Evolutionary conservation across 2,797 vertebrate species (phyloP).

Genomic region (Sebastes matsubarae): DNA sequence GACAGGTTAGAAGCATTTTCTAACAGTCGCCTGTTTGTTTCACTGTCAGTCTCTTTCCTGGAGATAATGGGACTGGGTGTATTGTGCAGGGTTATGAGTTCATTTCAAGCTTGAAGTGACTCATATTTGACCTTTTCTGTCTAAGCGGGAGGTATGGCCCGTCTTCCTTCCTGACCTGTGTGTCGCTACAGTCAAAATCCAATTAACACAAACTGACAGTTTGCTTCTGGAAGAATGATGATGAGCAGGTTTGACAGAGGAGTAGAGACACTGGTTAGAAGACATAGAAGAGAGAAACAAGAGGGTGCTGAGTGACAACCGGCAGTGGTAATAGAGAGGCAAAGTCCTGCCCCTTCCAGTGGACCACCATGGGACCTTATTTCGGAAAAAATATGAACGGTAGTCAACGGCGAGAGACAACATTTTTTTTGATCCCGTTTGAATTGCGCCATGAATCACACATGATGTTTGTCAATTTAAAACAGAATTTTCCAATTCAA

Average conservation of each 20-base stretch:
- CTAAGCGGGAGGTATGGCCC: constrained; percentile 30
- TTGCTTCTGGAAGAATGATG: constrained; percentile 57
- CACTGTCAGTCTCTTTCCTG: constrained; percentile 30
- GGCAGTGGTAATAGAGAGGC: background rate
- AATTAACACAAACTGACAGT: constrained; percentile 63
- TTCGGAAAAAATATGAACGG: too few relatives aligned
- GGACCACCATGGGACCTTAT: too few relatives aligned
- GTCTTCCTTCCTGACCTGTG: constrained; percentile 31
- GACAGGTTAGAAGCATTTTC: constrained; percentile 33
- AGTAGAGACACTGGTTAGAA: background rate
- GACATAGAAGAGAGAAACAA: background rate
- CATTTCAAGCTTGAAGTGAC: constrained; percentile 50
- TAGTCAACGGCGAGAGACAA: too few relatives aligned
- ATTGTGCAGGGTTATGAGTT: constrained; percentile 27
- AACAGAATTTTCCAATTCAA: too few relatives aligned
- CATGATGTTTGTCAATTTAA: too few relatives aligned
- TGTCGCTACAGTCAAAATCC: constrained; percentile 41
- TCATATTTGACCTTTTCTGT: constrained; percentile 59
- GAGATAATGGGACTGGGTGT: constrained; percentile 30
- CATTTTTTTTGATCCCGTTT: too few relatives aligned
- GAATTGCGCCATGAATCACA: too few relatives aligned
- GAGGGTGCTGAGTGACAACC: background rate
- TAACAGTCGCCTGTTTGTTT: constrained; percentile 37
- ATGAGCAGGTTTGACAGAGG: constrained; percentile 46
- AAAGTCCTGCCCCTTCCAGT: too few relatives aligned